Evolutionary conservation across 2,797 vertebrate genomes (phyloP).

Genomic region (Thripadectes ignobilis): DNA sequence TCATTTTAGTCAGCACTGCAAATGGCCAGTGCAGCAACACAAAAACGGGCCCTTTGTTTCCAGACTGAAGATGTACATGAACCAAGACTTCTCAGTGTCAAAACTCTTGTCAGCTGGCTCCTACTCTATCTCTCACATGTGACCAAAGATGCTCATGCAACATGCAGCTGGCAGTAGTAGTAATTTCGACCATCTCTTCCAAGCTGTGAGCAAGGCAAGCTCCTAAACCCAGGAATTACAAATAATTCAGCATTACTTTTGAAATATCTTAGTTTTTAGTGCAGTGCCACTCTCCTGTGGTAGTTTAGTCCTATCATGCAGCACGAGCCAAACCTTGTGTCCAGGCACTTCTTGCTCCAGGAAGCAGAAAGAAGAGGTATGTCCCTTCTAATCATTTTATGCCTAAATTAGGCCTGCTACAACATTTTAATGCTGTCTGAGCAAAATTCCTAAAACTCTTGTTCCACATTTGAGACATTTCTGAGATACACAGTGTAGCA

Average conservation of each 20-base stretch:
- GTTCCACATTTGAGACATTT: neutral
- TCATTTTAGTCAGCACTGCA: neutral
- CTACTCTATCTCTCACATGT: neutral
- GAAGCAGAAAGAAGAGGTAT: neutral
- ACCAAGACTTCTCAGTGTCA: neutral
- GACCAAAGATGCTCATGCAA: rapidly evolving
- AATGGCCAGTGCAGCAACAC: neutral
- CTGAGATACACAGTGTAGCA: neutral
- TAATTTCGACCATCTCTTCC: neutral
- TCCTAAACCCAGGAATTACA: neutral
- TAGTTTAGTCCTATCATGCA: rapidly evolving
- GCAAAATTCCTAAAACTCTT: neutral
- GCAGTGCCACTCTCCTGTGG: too few relatives aligned
- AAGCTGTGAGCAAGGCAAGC: neutral
- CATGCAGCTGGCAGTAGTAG: neutral
- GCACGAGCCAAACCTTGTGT: neutral
- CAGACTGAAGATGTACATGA: neutral
- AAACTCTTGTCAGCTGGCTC: neutral
- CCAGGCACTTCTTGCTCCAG: neutral
- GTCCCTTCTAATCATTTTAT: neutral
- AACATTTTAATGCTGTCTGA: neutral
- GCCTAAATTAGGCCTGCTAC: neutral
- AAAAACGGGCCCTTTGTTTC: neutral
- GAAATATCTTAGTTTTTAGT: neutral
- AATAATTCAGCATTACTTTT: neutral